A percentile compares a stretch with the other conserved stretches of the same genome.
These are phyloP conservation scores for Emys orbicularis DNA, from an alignment of 2,797 vertebrate genomes.

Conservation along the genomic window DNA sequence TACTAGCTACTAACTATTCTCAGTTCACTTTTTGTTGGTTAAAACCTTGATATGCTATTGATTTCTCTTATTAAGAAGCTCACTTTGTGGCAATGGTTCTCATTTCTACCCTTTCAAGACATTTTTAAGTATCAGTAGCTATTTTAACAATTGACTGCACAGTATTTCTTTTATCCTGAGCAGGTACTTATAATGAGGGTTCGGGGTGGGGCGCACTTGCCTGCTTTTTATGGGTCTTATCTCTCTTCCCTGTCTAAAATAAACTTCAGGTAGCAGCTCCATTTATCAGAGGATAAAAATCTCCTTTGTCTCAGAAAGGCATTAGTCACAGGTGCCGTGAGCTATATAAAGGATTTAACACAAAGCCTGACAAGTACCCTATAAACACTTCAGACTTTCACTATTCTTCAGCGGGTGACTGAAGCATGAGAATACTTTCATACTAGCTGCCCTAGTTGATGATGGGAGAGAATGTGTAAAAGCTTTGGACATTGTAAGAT, in stretches of 20 bases:
- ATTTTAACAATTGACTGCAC: background rate
- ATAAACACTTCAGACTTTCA: conserved; percentile 6
- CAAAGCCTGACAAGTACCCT: background rate
- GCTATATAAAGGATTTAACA: background rate
- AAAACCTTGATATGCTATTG: background rate
- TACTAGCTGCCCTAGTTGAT: background rate
- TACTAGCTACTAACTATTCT: no score
- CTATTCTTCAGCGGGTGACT: conserved; percentile 2
- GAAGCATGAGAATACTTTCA: background rate
- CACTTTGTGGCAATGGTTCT: background rate
- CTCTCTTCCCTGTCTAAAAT: conserved; percentile 24
- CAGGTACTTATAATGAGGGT: conserved; percentile 2
- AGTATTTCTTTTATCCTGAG: background rate
- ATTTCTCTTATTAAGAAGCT: background rate
- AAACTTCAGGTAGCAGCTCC: background rate
- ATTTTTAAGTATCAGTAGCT: conserved; percentile 13
- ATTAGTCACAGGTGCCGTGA: background rate
- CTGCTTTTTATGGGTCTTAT: conserved; percentile 8
- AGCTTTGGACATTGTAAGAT: background rate
- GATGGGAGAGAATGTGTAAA: background rate
- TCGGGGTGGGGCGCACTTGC: background rate
- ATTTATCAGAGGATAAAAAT: conserved; percentile 21
- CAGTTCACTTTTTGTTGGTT: conserved; percentile 6
- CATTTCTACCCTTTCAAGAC: conserved; percentile 1
- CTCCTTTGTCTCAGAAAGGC: background rate